These are phyloP conservation scores for Athalia circularis DNA, from an alignment of 2,888 invertebrate genomes.

Conservation along the genomic window DNA sequence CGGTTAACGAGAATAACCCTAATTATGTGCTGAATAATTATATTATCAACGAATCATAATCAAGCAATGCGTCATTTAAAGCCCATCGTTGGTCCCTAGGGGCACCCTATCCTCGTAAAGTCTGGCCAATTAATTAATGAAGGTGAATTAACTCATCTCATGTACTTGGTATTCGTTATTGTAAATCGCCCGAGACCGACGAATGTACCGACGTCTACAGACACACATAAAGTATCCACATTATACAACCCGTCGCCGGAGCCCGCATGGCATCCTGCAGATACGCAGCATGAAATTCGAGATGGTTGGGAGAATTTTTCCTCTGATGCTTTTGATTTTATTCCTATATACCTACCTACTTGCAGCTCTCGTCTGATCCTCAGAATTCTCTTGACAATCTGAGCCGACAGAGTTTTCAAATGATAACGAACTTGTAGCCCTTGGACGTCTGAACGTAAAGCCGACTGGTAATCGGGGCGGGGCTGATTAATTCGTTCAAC, in stretches of 20 bases:
- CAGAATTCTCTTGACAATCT: constrained; percentile 3
- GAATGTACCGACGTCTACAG: constrained; percentile 34
- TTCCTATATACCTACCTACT: constrained; percentile 10
- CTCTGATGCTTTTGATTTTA: constrained; percentile 14
- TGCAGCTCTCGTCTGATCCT: background rate
- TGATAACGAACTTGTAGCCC: constrained; percentile 24
- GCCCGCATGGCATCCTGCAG: constrained; percentile 46
- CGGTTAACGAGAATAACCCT: background rate
- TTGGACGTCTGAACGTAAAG: background rate
- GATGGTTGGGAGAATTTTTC: constrained; percentile 62
- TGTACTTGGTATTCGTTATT: constrained; percentile 71
- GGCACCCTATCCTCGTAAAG: constrained; percentile 46
- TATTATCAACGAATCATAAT: constrained; percentile 42
- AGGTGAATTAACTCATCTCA: constrained; percentile 71
- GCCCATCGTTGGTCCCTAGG: constrained; percentile 18
- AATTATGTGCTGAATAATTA: background rate
- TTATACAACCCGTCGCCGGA: constrained; percentile 11
- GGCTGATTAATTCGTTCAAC: constrained; percentile 16
- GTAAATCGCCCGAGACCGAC: constrained; percentile 58
- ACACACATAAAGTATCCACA: constrained; percentile 22
- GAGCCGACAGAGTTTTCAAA: constrained; percentile 10
- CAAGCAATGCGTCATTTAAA: constrained; percentile 40
- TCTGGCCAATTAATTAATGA: constrained; percentile 69
- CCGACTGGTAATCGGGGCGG: background rate
- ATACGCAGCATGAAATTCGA: constrained; percentile 60